Evolutionary conservation across 2,797 vertebrate species (phyloP), one percentile per base, ranked within the genome.

Genomic region (Anomalospiza imberbis): DNA sequence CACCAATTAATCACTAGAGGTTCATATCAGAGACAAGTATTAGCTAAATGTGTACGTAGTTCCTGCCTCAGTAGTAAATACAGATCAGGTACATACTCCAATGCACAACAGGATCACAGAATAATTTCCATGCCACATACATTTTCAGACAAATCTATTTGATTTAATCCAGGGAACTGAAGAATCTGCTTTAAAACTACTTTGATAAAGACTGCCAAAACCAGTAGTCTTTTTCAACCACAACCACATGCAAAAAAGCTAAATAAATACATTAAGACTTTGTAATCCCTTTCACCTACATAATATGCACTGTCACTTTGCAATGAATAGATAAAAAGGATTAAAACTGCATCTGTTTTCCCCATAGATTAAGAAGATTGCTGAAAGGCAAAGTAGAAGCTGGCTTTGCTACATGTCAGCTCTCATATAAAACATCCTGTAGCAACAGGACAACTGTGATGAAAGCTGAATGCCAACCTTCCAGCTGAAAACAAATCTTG

Each of bases 371-470:
- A 47, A 74, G 47, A 51, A 50, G 16, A 91, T 5, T 51, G 78
- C 87, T 89, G 72, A 92, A 88, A 93, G 91, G 81, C 81, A 91
- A 24, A 15, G 42, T 6, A 75, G 68, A 67, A 75, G 22, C 26
- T 74, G 91, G 47, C 72, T 83, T 84, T 36, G 71, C 75, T 58
- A 36, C 36, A 19, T 14, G 80, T 70, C 95, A 90, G 48, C 77
- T 93, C 89, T 91, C 63, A 73, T 50, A 67, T 57, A 81, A 79
- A 95, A 90, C 53, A 86, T 57, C 55, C 88, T 86, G 83, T 36
- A 94, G 88, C 91, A 91, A 63, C 14, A 62, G 63, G 70, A 74
- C 14, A 9, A 83, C 57, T 34, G 61, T 58, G 62, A 82, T 76
- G 86, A 53, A 86, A 89, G 48, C 63, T 60, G 73, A 95, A 82